These are phyloP conservation scores for Chloroceryle inda DNA, from an alignment of 2,797 vertebrate genomes.

Conservation along the genomic window DNA sequence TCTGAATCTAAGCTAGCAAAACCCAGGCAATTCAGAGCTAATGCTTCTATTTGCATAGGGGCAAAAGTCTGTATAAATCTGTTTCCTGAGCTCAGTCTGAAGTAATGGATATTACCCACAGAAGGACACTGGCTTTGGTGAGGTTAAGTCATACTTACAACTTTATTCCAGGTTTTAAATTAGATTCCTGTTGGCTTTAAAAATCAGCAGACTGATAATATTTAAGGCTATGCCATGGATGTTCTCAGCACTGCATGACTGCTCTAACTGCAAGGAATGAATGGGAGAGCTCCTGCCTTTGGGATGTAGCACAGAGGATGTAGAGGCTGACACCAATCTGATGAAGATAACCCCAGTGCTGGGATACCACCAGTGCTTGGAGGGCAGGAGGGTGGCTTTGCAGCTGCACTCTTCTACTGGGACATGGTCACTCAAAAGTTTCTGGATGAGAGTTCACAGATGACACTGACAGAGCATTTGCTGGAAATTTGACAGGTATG, in stretches of 20 bases:
- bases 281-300: background rate
- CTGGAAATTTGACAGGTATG: background rate
- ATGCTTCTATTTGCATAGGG: background rate
- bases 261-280: background rate
- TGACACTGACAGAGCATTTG: background rate
- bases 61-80: background rate
- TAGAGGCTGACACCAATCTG: background rate
- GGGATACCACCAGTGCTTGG: background rate
- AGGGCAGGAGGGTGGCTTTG: background rate
- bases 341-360: background rate
- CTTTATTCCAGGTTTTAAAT: constrained; percentile 2
- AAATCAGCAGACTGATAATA: background rate
- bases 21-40: background rate
- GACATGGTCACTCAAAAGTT: background rate
- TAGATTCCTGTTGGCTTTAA: background rate
- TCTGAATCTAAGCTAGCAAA: background rate
- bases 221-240: constrained; percentile 5
- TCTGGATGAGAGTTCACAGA: background rate
- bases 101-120: background rate
- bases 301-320: background rate
- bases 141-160: background rate
- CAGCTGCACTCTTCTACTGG: background rate
- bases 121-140: background rate
- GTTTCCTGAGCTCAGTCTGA: background rate
- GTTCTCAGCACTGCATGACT: background rate